Percentiles rank a stretch among this genome's conserved stretches.
These are phyloP conservation scores for Pempheris klunzingeri DNA, from an alignment of 2,797 vertebrate species.

Conservation along the genomic window DNA sequence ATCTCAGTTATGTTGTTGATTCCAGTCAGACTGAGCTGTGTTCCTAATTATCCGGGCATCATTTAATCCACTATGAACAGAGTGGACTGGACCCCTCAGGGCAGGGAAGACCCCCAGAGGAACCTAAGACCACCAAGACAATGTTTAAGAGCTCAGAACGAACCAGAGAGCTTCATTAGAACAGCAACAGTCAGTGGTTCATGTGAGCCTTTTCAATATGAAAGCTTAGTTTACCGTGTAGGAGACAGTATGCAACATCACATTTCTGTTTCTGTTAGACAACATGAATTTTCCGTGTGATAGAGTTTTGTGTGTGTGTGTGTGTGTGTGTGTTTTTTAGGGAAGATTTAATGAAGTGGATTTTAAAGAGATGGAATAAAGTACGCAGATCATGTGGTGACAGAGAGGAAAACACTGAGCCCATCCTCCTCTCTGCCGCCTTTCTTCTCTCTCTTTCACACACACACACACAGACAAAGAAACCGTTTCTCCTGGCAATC, in stretches of 20 bases:
- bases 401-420: slow-evolving; percentile 21
- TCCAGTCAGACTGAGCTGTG: slow-evolving; percentile 56
- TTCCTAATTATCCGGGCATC: slow-evolving; percentile 68
- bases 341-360: slow-evolving; percentile 22
- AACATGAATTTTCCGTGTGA: not conserved
- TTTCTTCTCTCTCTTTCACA: slow-evolving; percentile 7
- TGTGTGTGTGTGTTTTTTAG: not conserved
- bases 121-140: slow-evolving; percentile 44
- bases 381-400: slow-evolving; percentile 30
- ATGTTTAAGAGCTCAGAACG: slow-evolving; percentile 12
- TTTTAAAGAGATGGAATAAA: slow-evolving; percentile 49
- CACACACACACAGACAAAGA: slow-evolving; percentile 14
- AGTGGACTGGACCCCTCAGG: slow-evolving; percentile 24
- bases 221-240: not conserved
- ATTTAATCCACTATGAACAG: slow-evolving; percentile 45
- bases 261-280: no score
- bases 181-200: not conserved
- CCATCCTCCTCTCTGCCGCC: not conserved
- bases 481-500: slow-evolving; percentile 14
- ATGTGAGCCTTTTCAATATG: not conserved
- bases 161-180: slow-evolving; percentile 8
- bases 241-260: not conserved
- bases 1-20: slow-evolving; percentile 61
- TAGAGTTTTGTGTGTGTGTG: no score
- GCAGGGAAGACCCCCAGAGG: slow-evolving; percentile 32